Base-by-base conservation (phyloP, 2,888 invertebrate species). In the Drosophila borealis region DNA sequence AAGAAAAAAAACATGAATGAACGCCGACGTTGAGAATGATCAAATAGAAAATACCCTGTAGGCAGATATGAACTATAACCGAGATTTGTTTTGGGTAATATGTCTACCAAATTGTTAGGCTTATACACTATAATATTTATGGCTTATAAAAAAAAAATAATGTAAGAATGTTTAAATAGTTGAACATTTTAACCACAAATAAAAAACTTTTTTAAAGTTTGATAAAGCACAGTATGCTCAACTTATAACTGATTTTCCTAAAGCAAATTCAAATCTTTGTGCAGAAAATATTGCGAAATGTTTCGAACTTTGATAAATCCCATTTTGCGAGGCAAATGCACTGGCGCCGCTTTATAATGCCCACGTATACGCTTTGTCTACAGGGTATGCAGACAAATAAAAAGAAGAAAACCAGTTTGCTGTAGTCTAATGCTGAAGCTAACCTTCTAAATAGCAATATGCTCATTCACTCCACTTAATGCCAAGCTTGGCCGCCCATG, bases 401-500 rank as follows among this genome's bases (percentile, higher is more conserved):
- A 46, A 51, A 37, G 39, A 75, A 65, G 9, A 44, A 80, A 78
- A 80, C 73, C 63, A 44, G 80, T 80, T 72, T 72, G 10, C 4
- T 17, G 49, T 46, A 37, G 59, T 70, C 63, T 59, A 73, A 57
- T 70, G 54, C 8, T 54, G 49, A 63, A 63, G 67, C 55, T 78
- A 87, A 89, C 87, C 84, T 83, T 83, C 83, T 81, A 75, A 71
- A 71, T 75, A 67, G 64, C 70, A 72, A 65, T 62, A 41, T 57
- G 70, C 62, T 74, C 72, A 59, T 76, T 71, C 86, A 83, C 78
- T 83, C 89, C 81, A 83, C 70, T 83, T 83, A 89, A 73, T 74
- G 83, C 81, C 54, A 71, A 78, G 82, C 78, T 73, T 59, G 34
- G 63, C 72, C 88, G 89, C 89, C 83, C 89, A 80, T 88, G 83